phyloP scores from a whole-genome alignment of 1,140 invertebrate genomes.

The Leptestheria dahalacensis region DNA sequence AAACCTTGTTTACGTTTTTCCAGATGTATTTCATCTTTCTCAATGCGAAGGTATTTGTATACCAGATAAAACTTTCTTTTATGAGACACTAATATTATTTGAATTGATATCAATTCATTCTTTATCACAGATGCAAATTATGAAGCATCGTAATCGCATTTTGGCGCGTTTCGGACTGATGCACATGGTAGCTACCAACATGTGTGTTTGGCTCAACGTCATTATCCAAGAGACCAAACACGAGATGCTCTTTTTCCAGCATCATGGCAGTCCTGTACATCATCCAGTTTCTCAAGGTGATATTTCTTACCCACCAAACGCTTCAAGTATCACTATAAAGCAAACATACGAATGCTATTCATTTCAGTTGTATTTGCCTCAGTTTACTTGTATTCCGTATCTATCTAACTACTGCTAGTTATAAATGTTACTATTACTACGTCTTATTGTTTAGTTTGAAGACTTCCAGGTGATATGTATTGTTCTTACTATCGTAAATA shows the following conservation, averaged over 20 bases:
- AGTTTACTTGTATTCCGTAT: too few relatives aligned
- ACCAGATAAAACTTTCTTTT: neutral
- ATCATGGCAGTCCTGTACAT: neutral
- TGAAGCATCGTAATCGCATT: slow-evolving; percentile 70
- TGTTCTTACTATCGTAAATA: too few relatives aligned
- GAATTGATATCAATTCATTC: neutral
- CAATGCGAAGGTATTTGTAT: slow-evolving; percentile 51
- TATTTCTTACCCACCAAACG: too few relatives aligned
- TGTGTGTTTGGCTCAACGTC: slow-evolving; percentile 85
- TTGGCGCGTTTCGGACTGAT: slow-evolving; percentile 78
- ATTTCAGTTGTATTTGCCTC: too few relatives aligned
- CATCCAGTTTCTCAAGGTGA: neutral
- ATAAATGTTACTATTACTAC: too few relatives aligned
- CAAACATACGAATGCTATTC: too few relatives aligned
- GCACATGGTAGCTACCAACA: slow-evolving; percentile 91
- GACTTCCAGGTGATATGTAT: too few relatives aligned
- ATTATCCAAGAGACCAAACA: slow-evolving; percentile 85
- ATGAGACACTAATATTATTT: neutral
- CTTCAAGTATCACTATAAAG: too few relatives aligned
- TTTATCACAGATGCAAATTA: slow-evolving; percentile 42
- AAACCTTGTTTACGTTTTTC: slow-evolving; percentile 86
- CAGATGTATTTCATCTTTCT: slow-evolving; percentile 95
- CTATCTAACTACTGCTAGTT: too few relatives aligned
- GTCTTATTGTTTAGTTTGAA: too few relatives aligned
- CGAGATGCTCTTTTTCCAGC: slow-evolving; percentile 42